Base-by-base conservation (phyloP, 2,797 vertebrate genomes). In the Pogoniulus pusillus region DNA sequence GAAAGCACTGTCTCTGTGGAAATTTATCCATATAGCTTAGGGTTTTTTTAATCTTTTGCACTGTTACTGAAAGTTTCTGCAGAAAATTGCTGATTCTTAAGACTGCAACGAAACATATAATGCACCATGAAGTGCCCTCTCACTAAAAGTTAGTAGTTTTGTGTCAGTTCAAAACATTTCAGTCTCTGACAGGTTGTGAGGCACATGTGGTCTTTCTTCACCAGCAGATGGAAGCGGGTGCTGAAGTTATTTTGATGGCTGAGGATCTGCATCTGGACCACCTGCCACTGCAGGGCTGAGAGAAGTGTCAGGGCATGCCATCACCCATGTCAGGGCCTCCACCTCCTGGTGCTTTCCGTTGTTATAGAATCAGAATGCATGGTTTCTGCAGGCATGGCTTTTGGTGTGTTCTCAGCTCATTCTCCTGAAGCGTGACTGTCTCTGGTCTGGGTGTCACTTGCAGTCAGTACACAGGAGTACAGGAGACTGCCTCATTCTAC, bases 171-270 rank as follows among this genome's bases (percentile, higher is more conserved):
- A 41, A 17, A 26, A 75, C 0, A 0, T 55, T 87, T 81, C 26
- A 27, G 32, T 37, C 49, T 49, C 32, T 47, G 9, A n/a, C 1
- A 2, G 7, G 4, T 26, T 55, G 8, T 64, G 59, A 54, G 29
- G 23, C 24, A 51, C 1, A 1, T 32, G 30, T 75, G 27, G 18
- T 32, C 32, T 82, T 76, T 63, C 16, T 51, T 57, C 15, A 22
- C 14, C 18, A 43, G 43, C 16, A 78, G 41, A 37, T 30, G n/a
- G 43, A 26, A 16, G 34, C 19, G 51, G 13, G 6, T 85, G 22
- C 60, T 80, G 76, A 55, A 70, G 13, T 14, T 9, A 4, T 34
- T 3, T 3, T 0, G 0, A 3, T 5, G 8, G 30, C 69, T 22
- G 32, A 54, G n/a, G 23, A 18, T 45, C 20, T 15, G 23, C 37